phyloP scores from a whole-genome alignment of 2,888 invertebrate species.

The Anoplius nigerrimus region DNA sequence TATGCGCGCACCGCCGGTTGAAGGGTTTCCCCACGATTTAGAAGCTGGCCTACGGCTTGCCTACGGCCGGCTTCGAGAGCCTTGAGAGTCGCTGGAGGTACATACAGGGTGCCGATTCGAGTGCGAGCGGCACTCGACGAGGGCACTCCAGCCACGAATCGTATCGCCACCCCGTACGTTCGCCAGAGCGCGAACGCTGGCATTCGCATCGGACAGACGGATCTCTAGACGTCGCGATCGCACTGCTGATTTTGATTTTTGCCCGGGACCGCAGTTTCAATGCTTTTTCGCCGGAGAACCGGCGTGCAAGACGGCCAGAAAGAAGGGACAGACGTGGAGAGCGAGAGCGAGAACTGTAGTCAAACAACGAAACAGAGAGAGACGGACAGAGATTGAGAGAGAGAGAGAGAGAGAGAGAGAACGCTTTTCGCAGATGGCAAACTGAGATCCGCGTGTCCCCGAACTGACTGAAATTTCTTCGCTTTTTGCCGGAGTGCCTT shows the following conservation, averaged over 20 bases:
- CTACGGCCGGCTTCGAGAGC: too few relatives aligned
- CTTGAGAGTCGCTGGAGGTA: too few relatives aligned
- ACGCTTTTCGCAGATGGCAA: not conserved
- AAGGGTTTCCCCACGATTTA: too few relatives aligned
- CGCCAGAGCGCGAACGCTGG: not conserved
- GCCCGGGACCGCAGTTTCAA: too few relatives aligned
- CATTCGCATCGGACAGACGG: conserved; percentile 1
- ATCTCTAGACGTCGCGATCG: not conserved
- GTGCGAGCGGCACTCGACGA: too few relatives aligned
- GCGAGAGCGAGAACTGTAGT: not conserved
- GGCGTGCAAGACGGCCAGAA: not conserved
- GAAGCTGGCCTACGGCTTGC: too few relatives aligned
- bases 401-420: not conserved
- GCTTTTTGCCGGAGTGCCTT: not conserved
- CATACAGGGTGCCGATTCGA: too few relatives aligned
- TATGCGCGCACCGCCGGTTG: too few relatives aligned
- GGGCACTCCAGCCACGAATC: conserved; percentile 1
- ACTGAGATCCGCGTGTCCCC: not conserved
- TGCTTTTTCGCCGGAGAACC: not conserved
- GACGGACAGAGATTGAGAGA: not conserved
- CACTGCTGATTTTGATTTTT: not conserved
- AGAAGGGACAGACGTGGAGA: not conserved
- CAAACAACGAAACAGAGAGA: not conserved
- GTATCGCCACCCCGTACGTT: conserved; percentile 27
- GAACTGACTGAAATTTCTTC: not conserved